Conservation (phyloP, 2,888 invertebrate genomes). For the Pterostichus madidus region DNA sequence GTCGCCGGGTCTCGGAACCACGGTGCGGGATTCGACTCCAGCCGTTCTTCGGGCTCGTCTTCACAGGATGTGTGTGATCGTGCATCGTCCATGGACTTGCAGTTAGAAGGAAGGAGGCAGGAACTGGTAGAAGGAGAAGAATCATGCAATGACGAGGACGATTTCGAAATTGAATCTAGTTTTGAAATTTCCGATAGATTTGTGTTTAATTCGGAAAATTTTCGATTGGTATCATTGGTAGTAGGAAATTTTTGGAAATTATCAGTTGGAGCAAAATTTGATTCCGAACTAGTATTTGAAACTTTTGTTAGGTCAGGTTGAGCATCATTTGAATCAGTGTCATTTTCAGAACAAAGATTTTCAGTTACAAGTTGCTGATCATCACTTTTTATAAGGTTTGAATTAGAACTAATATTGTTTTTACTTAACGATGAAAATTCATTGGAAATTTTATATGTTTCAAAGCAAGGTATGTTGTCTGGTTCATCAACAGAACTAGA, state of each 20-base stretch:
- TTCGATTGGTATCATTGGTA: not conserved
- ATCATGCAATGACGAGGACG: conserved; percentile 41
- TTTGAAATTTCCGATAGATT: not conserved
- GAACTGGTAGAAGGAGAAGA: conserved; percentile 31
- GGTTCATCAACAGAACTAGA: conserved; percentile 8
- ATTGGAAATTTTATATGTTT: too few species aligned
- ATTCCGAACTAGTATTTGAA: too few species aligned
- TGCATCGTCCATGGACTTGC: conserved; percentile 11
- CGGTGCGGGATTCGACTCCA: conserved; percentile 72
- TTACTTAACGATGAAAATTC: too few species aligned
- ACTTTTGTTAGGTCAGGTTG: too few species aligned
- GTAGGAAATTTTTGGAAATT: not conserved
- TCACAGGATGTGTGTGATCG: not conserved
- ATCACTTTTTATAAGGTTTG: too few species aligned
- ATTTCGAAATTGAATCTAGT: not conserved
- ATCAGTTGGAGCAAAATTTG: not conserved
- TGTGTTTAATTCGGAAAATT: conserved; percentile 6
- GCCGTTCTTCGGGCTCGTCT: conserved; percentile 33
- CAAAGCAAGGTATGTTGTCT: not conserved
- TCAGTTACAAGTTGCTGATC: too few species aligned
- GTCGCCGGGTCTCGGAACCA: conserved; percentile 83
- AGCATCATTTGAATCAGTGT: too few species aligned
- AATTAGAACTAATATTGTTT: too few species aligned
- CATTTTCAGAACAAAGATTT: too few species aligned
- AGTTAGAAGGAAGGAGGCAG: conserved; percentile 6